Evolutionary conservation across 2,888 invertebrate genomes (phyloP).

Genomic region (Drosophila falleni): DNA sequence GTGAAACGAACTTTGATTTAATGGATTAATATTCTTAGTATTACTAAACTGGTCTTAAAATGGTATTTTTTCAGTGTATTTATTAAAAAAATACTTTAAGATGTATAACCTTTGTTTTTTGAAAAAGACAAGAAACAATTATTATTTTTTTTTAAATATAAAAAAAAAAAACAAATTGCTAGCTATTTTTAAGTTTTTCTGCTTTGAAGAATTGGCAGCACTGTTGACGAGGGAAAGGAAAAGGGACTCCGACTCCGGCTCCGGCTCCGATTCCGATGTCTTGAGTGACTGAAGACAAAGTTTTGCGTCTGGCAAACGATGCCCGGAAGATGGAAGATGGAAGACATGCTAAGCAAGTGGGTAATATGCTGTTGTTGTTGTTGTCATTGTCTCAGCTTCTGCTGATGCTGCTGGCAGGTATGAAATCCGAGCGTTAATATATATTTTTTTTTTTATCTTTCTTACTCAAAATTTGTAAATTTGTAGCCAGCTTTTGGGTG

Average conservation of each 20-base stretch:
- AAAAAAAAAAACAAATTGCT: too few relatives aligned
- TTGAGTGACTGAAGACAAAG: slow-evolving; percentile 73
- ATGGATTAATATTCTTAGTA: too few relatives aligned
- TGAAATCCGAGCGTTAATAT: slow-evolving; percentile 70
- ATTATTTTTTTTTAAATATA: too few relatives aligned
- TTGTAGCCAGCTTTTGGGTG: slow-evolving; percentile 60
- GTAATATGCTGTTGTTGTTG: slow-evolving; percentile 17
- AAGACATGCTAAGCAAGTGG: slow-evolving; percentile 28
- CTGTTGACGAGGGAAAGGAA: too few relatives aligned
- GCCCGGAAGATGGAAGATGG: slow-evolving; percentile 67
- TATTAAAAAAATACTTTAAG: too few relatives aligned
- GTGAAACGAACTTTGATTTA: too few relatives aligned
- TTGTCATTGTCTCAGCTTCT: slow-evolving; percentile 8
- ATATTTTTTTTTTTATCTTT: slow-evolving; percentile 47
- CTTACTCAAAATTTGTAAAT: slow-evolving; percentile 73
- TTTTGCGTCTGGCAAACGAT: slow-evolving; percentile 56
- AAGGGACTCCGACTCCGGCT: background rate
- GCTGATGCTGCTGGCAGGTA: slow-evolving; percentile 51
- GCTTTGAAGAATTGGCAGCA: too few relatives aligned
- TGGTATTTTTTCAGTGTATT: too few relatives aligned
- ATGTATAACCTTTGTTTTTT: too few relatives aligned
- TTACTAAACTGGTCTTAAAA: too few relatives aligned
- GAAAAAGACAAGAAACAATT: too few relatives aligned
- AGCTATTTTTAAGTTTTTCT: too few relatives aligned
- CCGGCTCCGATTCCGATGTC: slow-evolving; percentile 11